Conservation (phyloP, 2,888 invertebrate species). For the Danaus chrysippus region DNA sequence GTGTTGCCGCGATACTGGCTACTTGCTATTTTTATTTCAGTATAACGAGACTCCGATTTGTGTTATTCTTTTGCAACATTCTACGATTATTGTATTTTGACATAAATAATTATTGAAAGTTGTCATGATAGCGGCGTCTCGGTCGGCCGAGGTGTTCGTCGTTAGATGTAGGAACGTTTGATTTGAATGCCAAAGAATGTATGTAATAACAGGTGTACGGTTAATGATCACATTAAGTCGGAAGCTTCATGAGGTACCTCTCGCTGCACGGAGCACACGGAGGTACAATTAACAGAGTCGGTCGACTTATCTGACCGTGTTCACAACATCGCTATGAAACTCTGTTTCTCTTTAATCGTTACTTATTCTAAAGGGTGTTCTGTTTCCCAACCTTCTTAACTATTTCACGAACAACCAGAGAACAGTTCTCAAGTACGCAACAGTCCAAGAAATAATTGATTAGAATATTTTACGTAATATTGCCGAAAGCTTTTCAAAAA, state of each 20-base stretch:
- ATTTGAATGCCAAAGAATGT: neutral
- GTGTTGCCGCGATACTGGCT: constrained; percentile 44
- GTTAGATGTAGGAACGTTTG: neutral
- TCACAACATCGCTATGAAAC: constrained; percentile 27
- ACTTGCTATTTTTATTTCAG: constrained; percentile 32
- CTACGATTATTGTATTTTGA: constrained; percentile 27
- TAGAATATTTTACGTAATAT: neutral
- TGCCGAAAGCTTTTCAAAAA: neutral
- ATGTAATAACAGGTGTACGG: constrained; percentile 12
- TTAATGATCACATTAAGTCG: constrained; percentile 27
- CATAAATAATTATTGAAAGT: constrained; percentile 16
- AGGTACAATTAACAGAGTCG: constrained; percentile 52
- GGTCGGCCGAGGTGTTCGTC: neutral
- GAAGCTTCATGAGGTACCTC: constrained; percentile 30
- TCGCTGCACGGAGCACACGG: constrained; percentile 36
- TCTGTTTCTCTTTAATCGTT: neutral
- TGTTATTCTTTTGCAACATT: constrained; percentile 29
- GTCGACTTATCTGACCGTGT: constrained; percentile 53
- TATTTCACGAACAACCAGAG: neutral
- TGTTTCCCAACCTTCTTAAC: neutral
- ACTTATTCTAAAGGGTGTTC: neutral
- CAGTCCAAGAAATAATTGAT: neutral
- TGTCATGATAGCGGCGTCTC: constrained; percentile 12
- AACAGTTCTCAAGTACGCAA: neutral
- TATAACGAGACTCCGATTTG: constrained; percentile 25